Base-by-base conservation (phyloP, 2,797 vertebrate species). In the Crocidura indochinensis region DNA sequence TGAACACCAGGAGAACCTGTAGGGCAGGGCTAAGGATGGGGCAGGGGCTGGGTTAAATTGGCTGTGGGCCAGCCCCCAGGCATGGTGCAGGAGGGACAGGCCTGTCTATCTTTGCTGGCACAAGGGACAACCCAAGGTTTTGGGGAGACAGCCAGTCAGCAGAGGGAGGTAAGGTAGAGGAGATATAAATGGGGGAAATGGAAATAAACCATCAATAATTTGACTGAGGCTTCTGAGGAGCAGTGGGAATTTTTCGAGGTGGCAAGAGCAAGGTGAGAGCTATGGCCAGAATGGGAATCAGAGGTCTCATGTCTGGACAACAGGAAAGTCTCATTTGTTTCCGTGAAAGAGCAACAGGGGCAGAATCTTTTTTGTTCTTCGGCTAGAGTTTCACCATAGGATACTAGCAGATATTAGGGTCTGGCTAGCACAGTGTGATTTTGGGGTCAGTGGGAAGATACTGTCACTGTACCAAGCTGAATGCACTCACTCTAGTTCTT, bases 1-100 rank as follows among this genome's bases (percentile, higher is more conserved):
- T 4, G 31, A 47, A 74, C 81, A 92, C 73, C 93, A 62, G 89
- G 90, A 51, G 10, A 17, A 87, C 92, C 92, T 73, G 95, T 27
- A 44, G 31, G 75, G 69, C 87, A 74, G 74, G 94, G 83, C 56
- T n/a, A 22, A 60, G 22, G 56, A 20, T 2, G 6, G 19, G 56
- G 15, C 17, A 6, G 56, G 56, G 56, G 56, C 56, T 20, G 22
- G 56, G 56, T 38, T 38, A 38, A 38, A 5, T 17, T 60, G 68
- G 68, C 29, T 2, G 31, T 4, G 31, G 31, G 49, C 19, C 53
- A 10, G 75, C 77, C 83, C 74, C 31, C 69, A 22, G 77, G 31
- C 77, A 56, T n/a, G 85, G 38, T 9, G 29, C 5, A 67, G 81
- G 0, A 7, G 73, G 49, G 86, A 74, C n/a, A 75, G n/a, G 8